phyloP scores from a whole-genome alignment of 2,113 vertebrate species.

The Glaucidium brasilianum region DNA sequence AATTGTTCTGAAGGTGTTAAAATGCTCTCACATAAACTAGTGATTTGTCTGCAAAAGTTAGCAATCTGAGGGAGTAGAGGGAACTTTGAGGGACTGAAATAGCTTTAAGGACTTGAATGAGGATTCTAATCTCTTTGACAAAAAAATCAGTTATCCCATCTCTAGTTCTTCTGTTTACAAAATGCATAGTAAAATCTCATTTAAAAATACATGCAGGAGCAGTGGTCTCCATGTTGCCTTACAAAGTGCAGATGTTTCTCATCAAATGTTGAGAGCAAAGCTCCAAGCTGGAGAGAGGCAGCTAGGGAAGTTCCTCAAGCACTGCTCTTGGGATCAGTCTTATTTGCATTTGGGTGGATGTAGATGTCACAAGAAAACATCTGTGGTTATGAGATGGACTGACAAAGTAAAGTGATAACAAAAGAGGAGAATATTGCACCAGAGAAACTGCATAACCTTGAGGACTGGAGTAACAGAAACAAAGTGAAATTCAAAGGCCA shows the following conservation, averaged over 20 bases:
- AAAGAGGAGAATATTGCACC: background rate
- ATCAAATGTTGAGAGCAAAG: background rate
- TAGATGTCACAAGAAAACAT: background rate
- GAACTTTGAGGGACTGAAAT: background rate
- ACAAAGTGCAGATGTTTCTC: background rate
- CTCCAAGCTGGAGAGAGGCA: background rate
- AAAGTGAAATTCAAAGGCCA: background rate
- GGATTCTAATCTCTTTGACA: background rate
- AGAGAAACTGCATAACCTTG: background rate
- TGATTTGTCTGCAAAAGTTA: background rate
- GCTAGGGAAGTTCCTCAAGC: background rate
- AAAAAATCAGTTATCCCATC: background rate
- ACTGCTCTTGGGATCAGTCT: background rate
- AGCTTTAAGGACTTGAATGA: background rate
- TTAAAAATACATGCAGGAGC: background rate
- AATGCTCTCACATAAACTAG: background rate
- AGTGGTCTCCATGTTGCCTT: background rate
- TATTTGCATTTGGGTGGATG: background rate
- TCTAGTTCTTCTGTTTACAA: background rate
- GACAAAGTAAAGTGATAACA: background rate
- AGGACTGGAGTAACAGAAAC: background rate
- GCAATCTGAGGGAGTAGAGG: background rate
- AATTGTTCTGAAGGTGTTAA: background rate
- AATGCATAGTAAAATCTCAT: background rate
- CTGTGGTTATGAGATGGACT: background rate